Percentiles rank a stretch among this genome's conserved stretches.
Conservation (phyloP, 2,113 vertebrate species). For the Pogona vitticeps region DNA sequence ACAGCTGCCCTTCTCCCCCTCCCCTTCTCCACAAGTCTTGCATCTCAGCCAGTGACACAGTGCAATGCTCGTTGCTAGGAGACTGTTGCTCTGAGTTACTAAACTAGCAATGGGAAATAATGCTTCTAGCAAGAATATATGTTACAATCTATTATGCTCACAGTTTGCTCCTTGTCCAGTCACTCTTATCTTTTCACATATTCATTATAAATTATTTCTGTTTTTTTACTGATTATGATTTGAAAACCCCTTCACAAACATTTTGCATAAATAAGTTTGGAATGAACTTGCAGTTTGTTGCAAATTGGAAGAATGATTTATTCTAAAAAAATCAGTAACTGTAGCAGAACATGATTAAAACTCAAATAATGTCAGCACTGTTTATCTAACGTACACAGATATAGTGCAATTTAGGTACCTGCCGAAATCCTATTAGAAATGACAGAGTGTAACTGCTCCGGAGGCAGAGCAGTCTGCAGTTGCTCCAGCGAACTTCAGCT, state of each 20-base stretch:
- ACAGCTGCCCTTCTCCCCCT: constrained; percentile 37
- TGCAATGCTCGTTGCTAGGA: constrained; percentile 83
- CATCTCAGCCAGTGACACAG: constrained; percentile 64
- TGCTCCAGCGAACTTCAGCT: too few relatives aligned
- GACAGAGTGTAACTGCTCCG: too few relatives aligned
- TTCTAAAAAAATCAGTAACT: constrained; percentile 4
- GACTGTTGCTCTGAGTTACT: constrained; percentile 82
- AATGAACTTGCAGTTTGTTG: neutral
- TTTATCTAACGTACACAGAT: neutral
- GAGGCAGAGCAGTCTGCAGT: too few relatives aligned
- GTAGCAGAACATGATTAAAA: neutral
- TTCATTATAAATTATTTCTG: neutral
- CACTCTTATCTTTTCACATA: neutral
- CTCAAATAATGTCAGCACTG: neutral
- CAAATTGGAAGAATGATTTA: neutral
- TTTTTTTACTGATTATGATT: neutral
- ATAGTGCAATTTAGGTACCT: neutral
- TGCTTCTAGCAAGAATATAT: constrained; percentile 51
- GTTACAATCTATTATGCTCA: constrained; percentile 38
- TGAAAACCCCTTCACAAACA: neutral
- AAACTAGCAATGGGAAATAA: constrained; percentile 66
- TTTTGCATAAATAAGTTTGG: constrained; percentile 5
- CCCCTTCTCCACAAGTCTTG: constrained; percentile 9
- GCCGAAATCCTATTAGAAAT: too few relatives aligned
- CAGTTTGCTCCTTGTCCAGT: constrained; percentile 39